These are phyloP conservation scores for Myiotriccus ornatus DNA, from an alignment of 2,797 vertebrate genomes.

Conservation along the genomic window DNA sequence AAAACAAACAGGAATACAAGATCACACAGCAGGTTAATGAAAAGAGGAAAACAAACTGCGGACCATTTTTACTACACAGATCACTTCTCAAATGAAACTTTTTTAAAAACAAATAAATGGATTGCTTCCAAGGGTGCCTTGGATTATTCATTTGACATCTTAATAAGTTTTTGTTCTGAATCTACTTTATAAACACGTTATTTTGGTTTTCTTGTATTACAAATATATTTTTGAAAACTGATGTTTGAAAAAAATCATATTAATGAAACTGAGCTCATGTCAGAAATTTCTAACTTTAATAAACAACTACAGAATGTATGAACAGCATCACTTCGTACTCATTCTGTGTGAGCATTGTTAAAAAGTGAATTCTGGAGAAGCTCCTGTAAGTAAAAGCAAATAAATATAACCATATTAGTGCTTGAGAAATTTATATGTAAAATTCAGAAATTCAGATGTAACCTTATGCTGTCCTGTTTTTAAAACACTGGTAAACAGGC, in stretches of 20 bases:
- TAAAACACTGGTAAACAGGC: background rate
- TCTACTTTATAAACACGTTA: background rate
- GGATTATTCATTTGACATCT: background rate
- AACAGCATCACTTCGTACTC: fast-evolving
- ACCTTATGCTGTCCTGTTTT: background rate
- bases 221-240: background rate
- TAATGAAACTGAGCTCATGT: background rate
- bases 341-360: background rate
- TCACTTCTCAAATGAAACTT: background rate
- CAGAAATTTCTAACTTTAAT: background rate
- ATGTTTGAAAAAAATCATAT: background rate
- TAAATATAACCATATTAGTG: background rate
- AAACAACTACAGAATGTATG: background rate
- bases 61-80: background rate
- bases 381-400: background rate
- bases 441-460: background rate
- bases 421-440: background rate
- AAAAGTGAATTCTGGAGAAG: background rate
- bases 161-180: background rate
- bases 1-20: too few species aligned
- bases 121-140: background rate
- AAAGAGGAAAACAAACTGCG: background rate
- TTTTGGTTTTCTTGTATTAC: background rate
- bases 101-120: background rate
- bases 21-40: background rate